These are phyloP conservation scores for Neoniphon sammara DNA, from an alignment of 2,797 vertebrate genomes.

Conservation along the genomic window DNA sequence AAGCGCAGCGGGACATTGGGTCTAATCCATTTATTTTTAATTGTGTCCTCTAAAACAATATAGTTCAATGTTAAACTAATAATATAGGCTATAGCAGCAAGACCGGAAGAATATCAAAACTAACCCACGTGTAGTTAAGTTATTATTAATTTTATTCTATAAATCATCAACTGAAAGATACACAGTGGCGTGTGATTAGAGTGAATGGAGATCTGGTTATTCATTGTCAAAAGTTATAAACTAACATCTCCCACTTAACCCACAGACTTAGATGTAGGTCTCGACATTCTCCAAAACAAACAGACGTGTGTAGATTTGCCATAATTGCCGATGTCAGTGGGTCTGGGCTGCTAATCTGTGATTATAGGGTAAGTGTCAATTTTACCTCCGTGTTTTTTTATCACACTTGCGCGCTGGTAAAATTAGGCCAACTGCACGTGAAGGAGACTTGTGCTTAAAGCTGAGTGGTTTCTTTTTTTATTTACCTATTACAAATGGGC, in stretches of 20 bases:
- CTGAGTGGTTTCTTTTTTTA: too few species aligned
- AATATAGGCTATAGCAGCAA: constrained; percentile 40
- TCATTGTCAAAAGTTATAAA: constrained; percentile 95
- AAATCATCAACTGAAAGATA: constrained; percentile 99
- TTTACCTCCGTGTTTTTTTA: constrained; percentile 18
- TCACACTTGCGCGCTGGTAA: background rate
- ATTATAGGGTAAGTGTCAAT: constrained; percentile 40
- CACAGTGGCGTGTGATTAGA: constrained; percentile 92
- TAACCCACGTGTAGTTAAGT: constrained; percentile 91
- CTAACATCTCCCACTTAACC: constrained; percentile 82
- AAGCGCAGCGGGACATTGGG: background rate
- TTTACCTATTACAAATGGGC: too few species aligned
- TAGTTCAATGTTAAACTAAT: constrained; percentile 42
- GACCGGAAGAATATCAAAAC: constrained; percentile 79
- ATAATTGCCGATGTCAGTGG: constrained; percentile 65
- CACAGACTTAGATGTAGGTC: constrained; percentile 74
- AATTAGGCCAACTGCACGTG: background rate
- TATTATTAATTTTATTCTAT: constrained; percentile 99
- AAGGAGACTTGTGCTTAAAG: background rate
- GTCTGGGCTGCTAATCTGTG: constrained; percentile 54
- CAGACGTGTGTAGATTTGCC: constrained; percentile 78
- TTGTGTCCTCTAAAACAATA: constrained; percentile 17
- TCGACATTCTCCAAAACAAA: constrained; percentile 83
- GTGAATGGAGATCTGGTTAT: constrained; percentile 93
- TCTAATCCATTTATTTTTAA: constrained; percentile 30